phyloP scores from a whole-genome alignment of 1,140 invertebrate genomes.

The Tetraneura akinire region DNA sequence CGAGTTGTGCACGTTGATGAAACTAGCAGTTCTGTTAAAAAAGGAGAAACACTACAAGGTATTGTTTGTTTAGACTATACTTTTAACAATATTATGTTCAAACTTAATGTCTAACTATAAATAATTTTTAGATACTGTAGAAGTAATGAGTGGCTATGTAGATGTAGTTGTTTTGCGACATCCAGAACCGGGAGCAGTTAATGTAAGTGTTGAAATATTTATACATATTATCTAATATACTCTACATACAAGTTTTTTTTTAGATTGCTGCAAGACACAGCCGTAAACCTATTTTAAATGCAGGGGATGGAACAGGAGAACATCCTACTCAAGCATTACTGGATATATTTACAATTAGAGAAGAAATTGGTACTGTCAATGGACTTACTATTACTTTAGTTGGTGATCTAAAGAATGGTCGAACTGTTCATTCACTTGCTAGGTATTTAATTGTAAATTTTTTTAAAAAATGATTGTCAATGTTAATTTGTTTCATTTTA shows the following conservation, averaged over 20 bases:
- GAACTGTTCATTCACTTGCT: conserved; percentile 97
- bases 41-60: conserved; percentile 94
- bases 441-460: conserved; percentile 59
- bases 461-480: neutral
- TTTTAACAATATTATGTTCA: conserved; percentile 16
- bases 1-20: conserved; percentile 87
- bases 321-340: conserved; percentile 98
- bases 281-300: conserved; percentile 92
- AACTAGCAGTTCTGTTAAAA: conserved; percentile 87
- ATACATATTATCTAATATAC: neutral
- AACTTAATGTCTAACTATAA: neutral
- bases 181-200: conserved; percentile 87
- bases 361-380: conserved; percentile 98
- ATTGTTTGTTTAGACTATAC: neutral
- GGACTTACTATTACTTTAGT: conserved; percentile 90
- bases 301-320: conserved; percentile 96
- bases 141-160: conserved; percentile 82
- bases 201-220: conserved; percentile 65
- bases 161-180: conserved; percentile 94
- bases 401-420: conserved; percentile 95
- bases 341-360: conserved; percentile 96
- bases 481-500: conserved; percentile 54
- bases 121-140: conserved; percentile 70
- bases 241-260: conserved; percentile 54
- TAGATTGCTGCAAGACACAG: conserved; percentile 79